Base-by-base conservation (phyloP, 1,140 invertebrate genomes). In the Diachasma alloeum region DNA sequence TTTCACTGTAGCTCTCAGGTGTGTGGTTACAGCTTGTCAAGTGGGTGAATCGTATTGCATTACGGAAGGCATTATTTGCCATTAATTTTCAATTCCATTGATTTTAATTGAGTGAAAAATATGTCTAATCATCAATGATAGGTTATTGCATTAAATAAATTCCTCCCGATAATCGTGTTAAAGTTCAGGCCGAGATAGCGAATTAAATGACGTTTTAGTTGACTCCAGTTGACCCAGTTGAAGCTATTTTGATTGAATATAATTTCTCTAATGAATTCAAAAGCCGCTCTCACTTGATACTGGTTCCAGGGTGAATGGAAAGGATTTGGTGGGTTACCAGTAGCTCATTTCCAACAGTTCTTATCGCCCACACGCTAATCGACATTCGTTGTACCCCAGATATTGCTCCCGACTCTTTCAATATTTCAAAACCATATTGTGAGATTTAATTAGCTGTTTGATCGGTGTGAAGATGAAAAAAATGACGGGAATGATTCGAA, bases 351-450 rank as follows among this genome's bases (percentile, higher is more conserved):
- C 31, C 17, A 72, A 44, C 46, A 31, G 72, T 66, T 31, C 22
- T 63, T 63, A 74, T 74, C 72, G 56, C 72, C 72, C 53, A 74
- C 72, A 46, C 59, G 56, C 36, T 74, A 74, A 74, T 63, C 59
- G 53, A 72, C 42, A 72, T 72, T 31, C 70, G 24, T 46, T 17
- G 24, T 63, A 63, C 24, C n/a, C n/a, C 48, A 56, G 48, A 56
- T 19, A 15, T 19, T 56, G 13, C 0, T n/a, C 17, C n/a, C 44
- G 9, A 46, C n/a, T 11, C 44, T 5, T 46, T 46, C 44, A 46
- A 46, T 46, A 46, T 46, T 46, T 46, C 44, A 46, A 9, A 11
- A 19, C 2, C 2, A 19, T 53, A 19, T 19, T 53, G 10, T 42
- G 9, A 53, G 2, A 53, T 53, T 53, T 19, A 53, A 53, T 53